Percentiles rank a stretch among this genome's conserved stretches.
These are phyloP conservation scores for Teleogryllus occipitalis DNA, from an alignment of 1,140 invertebrate genomes.

Conservation along the genomic window DNA sequence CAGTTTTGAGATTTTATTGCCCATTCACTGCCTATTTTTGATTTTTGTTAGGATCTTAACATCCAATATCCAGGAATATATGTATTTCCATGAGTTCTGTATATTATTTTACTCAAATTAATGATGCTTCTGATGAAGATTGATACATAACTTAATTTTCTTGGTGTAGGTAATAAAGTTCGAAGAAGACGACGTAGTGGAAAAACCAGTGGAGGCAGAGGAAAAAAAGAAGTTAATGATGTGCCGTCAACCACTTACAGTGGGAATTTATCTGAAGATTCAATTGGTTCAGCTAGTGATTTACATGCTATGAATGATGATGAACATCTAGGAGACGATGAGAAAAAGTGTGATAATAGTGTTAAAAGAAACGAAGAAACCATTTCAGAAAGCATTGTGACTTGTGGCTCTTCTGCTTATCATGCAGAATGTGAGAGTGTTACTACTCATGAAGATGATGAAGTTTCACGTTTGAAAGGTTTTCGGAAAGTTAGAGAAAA, in stretches of 20 bases:
- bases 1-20: too few species aligned
- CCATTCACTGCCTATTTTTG: too few species aligned
- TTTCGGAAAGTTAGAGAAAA: conserved; percentile 17
- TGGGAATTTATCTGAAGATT: conserved; percentile 47
- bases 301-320: conserved; percentile 48
- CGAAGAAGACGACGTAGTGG: not conserved
- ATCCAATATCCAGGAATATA: too few species aligned
- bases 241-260: conserved; percentile 26
- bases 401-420: conserved; percentile 58
- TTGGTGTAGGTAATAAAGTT: not conserved
- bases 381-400: conserved; percentile 55
- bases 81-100: too few species aligned
- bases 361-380: conserved; percentile 37
- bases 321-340: conserved; percentile 44
- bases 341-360: conserved; percentile 21
- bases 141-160: not conserved
- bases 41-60: too few species aligned
- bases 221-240: conserved; percentile 25
- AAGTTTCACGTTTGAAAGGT: conserved; percentile 23
- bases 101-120: too few species aligned
- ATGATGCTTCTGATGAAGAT: too few species aligned
- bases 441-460: conserved; percentile 52
- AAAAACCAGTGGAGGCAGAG: not conserved
- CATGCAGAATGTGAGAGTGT: conserved; percentile 64
- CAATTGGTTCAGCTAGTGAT: conserved; percentile 66